phyloP scores from a whole-genome alignment of 2,113 vertebrate genomes.

The Miniopterus natalensis region DNA sequence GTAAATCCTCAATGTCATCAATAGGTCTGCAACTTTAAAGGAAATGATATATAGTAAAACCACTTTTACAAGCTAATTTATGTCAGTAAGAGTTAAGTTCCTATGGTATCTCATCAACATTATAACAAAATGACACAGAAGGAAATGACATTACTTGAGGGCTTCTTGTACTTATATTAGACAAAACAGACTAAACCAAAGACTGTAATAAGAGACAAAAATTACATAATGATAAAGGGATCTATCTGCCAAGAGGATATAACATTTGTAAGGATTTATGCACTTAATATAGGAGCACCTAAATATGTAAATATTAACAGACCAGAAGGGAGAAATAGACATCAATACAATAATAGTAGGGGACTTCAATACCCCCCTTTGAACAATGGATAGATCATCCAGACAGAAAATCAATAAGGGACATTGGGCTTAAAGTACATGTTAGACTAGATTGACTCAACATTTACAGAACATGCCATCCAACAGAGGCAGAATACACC shows the following conservation, averaged over 20 bases:
- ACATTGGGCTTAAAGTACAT: background rate
- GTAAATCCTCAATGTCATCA: background rate
- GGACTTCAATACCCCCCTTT: background rate
- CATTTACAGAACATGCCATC: background rate
- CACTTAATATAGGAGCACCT: background rate
- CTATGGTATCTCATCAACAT: background rate
- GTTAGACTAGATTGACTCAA: background rate
- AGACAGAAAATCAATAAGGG: constrained; percentile 1
- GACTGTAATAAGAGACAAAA: background rate
- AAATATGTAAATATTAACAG: constrained; percentile 13
- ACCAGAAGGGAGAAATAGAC: background rate
- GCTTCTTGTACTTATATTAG: background rate
- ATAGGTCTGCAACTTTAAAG: background rate
- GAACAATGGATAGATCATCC: background rate
- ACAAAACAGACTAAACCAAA: background rate
- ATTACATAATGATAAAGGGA: background rate
- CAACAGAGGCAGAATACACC: background rate
- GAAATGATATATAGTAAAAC: background rate
- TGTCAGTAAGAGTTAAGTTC: background rate
- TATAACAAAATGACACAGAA: background rate
- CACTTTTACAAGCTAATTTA: background rate
- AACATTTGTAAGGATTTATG: background rate
- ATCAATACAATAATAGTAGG: constrained; percentile 1
- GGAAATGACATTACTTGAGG: background rate
- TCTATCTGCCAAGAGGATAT: background rate